Evolutionary conservation across 1,140 invertebrate genomes (phyloP).

Genomic region (Caenorhabditis remanei): DNA sequence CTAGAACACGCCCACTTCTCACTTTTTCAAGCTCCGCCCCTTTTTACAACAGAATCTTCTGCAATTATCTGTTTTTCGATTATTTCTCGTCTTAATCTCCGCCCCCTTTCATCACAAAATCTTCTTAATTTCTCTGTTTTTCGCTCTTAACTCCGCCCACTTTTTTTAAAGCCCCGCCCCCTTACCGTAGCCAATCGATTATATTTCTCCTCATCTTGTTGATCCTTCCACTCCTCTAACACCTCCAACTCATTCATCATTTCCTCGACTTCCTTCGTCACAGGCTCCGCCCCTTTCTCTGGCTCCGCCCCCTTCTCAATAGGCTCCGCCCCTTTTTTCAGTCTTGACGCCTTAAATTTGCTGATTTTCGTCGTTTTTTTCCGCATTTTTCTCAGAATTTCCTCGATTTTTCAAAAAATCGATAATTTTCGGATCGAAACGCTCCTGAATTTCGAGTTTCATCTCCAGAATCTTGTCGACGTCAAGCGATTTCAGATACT

Average conservation of each 20-base stretch:
- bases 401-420: constrained; percentile 48
- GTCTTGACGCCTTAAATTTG: constrained; percentile 17
- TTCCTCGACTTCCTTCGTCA: constrained; percentile 13
- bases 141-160: too few species aligned
- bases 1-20: too few species aligned
- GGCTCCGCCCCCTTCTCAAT: neutral
- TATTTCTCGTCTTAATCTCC: too few species aligned
- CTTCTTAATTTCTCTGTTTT: too few species aligned
- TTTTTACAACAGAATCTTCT: too few species aligned
- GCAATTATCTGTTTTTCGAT: too few species aligned
- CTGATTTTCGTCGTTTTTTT: constrained; percentile 17
- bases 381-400: neutral
- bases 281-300: constrained; percentile 11
- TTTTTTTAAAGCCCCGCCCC: too few species aligned
- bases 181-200: constrained; percentile 59
- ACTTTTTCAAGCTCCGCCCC: too few species aligned
- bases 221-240: constrained; percentile 52
- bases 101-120: too few species aligned
- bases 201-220: constrained; percentile 62
- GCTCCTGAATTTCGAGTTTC: constrained; percentile 28
- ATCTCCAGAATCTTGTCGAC: constrained; percentile 46
- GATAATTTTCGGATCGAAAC: constrained; percentile 31
- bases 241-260: constrained; percentile 63
- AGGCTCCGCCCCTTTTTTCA: neutral
- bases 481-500: constrained; percentile 15